Percentiles rank a stretch among this genome's conserved stretches.
Conservation (phyloP, 2,888 invertebrate genomes). For the Euphydryas editha region DNA sequence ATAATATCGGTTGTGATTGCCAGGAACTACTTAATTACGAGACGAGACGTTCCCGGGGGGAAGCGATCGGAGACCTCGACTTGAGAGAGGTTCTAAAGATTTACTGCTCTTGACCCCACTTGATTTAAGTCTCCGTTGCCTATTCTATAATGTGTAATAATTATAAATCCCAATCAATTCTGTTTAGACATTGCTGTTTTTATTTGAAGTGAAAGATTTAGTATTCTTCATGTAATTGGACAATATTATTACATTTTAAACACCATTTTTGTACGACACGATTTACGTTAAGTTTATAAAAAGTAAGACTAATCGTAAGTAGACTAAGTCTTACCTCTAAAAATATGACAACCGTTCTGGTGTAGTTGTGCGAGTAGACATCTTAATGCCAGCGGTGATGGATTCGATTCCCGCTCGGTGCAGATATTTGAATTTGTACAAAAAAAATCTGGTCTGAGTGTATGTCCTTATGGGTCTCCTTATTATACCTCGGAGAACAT, state of each 20-base stretch:
- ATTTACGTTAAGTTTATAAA: too few relatives aligned
- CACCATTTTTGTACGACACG: not conserved
- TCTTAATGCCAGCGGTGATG: too few relatives aligned
- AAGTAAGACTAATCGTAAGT: too few relatives aligned
- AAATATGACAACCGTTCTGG: too few relatives aligned
- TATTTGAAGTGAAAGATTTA: not conserved
- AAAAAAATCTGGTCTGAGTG: too few relatives aligned
- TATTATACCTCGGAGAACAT: too few relatives aligned
- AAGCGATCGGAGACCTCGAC: conserved; percentile 52
- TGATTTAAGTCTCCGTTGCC: conserved; percentile 50
- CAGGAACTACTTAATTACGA: conserved; percentile 71
- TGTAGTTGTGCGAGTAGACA: too few relatives aligned
- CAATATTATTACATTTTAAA: not conserved
- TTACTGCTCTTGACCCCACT: conserved; percentile 71
- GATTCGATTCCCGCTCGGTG: too few relatives aligned
- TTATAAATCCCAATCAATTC: conserved; percentile 49
- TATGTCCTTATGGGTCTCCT: too few relatives aligned
- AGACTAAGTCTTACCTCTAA: too few relatives aligned
- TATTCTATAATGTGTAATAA: conserved; percentile 49
- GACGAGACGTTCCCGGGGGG: conserved; percentile 53
- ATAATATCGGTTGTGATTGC: conserved; percentile 68
- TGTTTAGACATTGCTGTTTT: conserved; percentile 14
- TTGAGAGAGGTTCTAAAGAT: conserved; percentile 58
- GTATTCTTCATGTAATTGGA: not conserved
- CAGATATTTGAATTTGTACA: too few relatives aligned